Base-by-base conservation (phyloP, 2,888 invertebrate genomes). In the Eristalis arbustorum region DNA sequence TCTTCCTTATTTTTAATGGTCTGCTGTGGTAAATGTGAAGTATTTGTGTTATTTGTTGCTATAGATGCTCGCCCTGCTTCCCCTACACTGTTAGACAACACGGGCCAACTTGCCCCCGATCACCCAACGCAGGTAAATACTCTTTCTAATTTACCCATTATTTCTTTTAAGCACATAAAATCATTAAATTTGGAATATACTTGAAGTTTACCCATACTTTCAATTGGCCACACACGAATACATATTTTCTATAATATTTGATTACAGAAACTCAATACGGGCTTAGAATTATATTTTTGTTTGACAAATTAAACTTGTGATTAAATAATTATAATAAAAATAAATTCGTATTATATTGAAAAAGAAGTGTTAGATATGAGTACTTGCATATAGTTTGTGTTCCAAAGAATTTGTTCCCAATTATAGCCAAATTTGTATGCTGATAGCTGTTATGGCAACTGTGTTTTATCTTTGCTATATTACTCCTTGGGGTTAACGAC, bases 1-100 rank as follows among this genome's bases (percentile, higher is more conserved):
- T 81, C 73, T 88, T 83, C 68, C 68, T 88, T 89, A 91, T 92
- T 91, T 91, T 91, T 91, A 91, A 91, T 92, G 93, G 93, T 93
- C 93, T 93, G 92, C 92, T 93, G 93, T 93, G 93, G 92, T 93
- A 93, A 93, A 93, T 93, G 93, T 93, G 91, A 92, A 93, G 93
- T 93, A 93, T 93, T 93, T 92, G 93, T 96, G 96, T 96, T 97
- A 96, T 97, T 96, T 96, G 97, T 97, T 96, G 96, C 96, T 97
- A 92, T 92, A 97, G 97, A 97, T 97, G 96, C 96, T 96, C 97
- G 97, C 96, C 96, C 96, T 94, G 94, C 94, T 96, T 96, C 96
- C 95, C 95, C 96, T 95, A 95, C 96, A 95, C 95, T 96, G 96
- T 96, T 96, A 96, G 96, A 96, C 96, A 95, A 96, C 95, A 96